Base-by-base conservation (phyloP, 2,888 invertebrate species). In the Slavum lentiscoides region DNA sequence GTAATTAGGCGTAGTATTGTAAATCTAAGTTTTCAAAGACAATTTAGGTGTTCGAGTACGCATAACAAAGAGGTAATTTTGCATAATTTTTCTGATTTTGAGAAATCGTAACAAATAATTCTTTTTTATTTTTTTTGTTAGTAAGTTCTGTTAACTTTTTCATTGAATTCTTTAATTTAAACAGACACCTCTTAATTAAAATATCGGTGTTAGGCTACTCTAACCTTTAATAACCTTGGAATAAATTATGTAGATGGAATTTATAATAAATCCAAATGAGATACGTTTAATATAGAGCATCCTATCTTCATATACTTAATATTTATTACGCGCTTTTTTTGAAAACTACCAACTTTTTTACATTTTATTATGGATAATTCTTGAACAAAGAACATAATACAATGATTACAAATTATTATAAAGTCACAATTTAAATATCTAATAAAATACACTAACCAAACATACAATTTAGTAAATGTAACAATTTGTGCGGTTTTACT, bases 151-250 rank as follows among this genome's bases (percentile, higher is more conserved):
- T 17, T 11, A 13, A 68, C 11, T 23, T 8, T 53, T 53, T 68
- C 53, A 43, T 70, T 58, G 2, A 37, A 23, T 11, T 58, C 37
- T 23, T 37, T 58, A 30, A 30, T 9, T 55, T 0, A 17, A 37
- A n/a, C 6, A 58, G 6, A 37, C n/a, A n/a, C 2, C 17, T 55
- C 6, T 37, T 23, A 70, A 58, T 58, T n/a, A 9, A 30, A 21
- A 8, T 59, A 72, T 55, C 30, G 9, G 53, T 30, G 13, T 61
- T 72, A 9, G 55, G 23, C n/a, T 39, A 39, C 39, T 66, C 17
- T 75, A 67, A 67, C 58, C 75, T 30, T 30, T 75, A 30, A 1
- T 68, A 75, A 67, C 67, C 75, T 75, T 15, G 13, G 67, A 59
- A 68, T 75, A 68, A 68, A 68, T 75, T 75, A 75, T 59, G 39